Evolutionary conservation across 2,797 vertebrate species (phyloP).

Genomic region (Luscinia luscinia): DNA sequence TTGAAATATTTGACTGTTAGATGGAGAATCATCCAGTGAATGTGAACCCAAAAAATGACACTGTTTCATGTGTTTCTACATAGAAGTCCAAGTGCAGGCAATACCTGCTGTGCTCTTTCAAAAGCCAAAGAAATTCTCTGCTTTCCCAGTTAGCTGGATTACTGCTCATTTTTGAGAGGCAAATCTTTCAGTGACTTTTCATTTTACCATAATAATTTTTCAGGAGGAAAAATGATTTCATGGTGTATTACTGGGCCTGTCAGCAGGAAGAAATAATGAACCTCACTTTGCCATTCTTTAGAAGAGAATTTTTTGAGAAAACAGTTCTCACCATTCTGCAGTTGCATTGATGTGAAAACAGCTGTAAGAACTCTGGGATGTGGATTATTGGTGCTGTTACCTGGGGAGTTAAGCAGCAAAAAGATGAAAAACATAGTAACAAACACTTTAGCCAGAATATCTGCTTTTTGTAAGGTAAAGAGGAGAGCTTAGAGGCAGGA

Average conservation of each 20-base stretch:
- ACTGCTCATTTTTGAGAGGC: not conserved
- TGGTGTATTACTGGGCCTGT: not conserved
- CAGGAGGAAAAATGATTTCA: not conserved
- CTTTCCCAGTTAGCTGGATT: not conserved
- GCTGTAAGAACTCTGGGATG: not conserved
- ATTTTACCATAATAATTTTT: not conserved
- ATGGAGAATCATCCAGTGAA: not conserved
- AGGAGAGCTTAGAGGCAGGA: not conserved
- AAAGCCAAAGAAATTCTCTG: not conserved
- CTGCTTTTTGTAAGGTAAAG: not conserved
- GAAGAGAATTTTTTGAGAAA: not conserved
- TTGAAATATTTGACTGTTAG: slow-evolving; percentile 10
- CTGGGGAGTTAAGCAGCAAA: not conserved
- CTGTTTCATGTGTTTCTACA: not conserved
- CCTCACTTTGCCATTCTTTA: not conserved
- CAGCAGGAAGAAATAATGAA: not conserved
- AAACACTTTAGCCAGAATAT: not conserved
- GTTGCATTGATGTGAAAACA: not conserved
- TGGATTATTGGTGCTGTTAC: not conserved
- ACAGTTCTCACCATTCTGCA: not conserved
- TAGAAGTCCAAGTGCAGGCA: not conserved
- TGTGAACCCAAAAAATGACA: not conserved
- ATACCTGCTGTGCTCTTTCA: not conserved
- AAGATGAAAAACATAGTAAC: not conserved
- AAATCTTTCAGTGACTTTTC: not conserved